phyloP scores from a whole-genome alignment of 2,113 vertebrate genomes.

The Enhydra lutris region DNA sequence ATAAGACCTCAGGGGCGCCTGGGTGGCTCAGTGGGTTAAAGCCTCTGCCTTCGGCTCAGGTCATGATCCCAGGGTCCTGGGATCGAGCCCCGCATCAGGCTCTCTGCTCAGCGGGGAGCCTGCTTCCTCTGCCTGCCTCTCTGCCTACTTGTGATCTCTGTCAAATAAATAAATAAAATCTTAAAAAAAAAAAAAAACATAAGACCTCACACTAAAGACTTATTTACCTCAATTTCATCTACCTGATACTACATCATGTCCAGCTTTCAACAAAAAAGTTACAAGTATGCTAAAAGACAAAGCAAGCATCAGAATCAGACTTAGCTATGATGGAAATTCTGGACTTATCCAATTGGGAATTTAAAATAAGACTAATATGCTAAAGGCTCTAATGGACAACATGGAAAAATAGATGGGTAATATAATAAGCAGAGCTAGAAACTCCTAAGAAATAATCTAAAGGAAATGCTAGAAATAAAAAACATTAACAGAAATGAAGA shows the following conservation, averaged over 20 bases:
- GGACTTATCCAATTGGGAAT: neutral
- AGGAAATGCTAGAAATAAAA: neutral
- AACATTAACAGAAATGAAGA: slow-evolving; percentile 1
- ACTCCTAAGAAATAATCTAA: neutral
- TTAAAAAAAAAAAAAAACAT: no score
- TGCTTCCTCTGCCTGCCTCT: no score
- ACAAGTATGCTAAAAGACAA: neutral
- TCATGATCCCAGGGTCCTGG: no score
- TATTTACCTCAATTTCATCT: neutral
- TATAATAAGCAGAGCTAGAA: neutral
- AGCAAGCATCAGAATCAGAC: neutral
- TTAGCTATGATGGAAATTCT: neutral
- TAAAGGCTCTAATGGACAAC: neutral
- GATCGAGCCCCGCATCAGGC: no score
- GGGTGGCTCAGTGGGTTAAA: no score
- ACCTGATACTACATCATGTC: neutral
- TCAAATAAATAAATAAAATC: no score
- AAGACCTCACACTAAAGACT: neutral
- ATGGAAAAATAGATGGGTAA: neutral
- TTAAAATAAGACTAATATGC: neutral
- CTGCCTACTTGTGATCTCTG: no score
- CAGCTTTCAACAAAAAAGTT: slow-evolving; percentile 1
- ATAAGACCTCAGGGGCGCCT: no score
- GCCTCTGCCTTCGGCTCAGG: no score
- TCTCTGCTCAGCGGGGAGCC: no score